Conservation (phyloP, 2,113 vertebrate species). For the Tylochromis polylepis region DNA sequence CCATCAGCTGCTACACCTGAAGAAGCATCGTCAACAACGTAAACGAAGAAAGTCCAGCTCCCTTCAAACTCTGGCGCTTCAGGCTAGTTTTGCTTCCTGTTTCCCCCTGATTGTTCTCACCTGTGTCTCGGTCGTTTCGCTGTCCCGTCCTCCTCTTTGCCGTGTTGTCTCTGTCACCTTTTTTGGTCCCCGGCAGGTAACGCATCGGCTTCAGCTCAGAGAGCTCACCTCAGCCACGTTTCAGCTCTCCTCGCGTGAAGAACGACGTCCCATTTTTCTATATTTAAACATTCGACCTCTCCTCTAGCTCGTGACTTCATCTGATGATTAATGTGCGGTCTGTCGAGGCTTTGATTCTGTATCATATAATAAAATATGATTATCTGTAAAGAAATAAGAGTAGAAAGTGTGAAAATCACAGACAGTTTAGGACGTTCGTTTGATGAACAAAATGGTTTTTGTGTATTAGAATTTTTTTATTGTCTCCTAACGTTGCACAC, state of each 20-base stretch:
- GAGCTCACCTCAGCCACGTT: background rate
- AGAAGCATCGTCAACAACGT: background rate
- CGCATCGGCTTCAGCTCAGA: too few species aligned
- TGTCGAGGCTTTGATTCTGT: background rate
- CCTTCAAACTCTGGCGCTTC: background rate
- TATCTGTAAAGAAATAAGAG: background rate
- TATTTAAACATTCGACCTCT: background rate
- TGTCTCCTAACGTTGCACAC: constrained; percentile 1
- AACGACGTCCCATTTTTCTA: too few species aligned
- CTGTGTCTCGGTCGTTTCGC: background rate
- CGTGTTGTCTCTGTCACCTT: background rate
- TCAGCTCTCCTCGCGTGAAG: background rate
- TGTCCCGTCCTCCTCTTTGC: background rate
- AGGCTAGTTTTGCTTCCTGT: background rate
- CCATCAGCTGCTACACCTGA: background rate
- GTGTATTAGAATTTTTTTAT: background rate
- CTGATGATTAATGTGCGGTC: background rate
- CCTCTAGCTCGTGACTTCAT: background rate
- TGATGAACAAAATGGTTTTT: background rate
- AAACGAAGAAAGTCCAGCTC: background rate
- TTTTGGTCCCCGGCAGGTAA: background rate
- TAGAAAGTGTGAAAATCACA: background rate
- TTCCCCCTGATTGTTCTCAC: background rate
- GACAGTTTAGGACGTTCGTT: background rate
- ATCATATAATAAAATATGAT: background rate